Percentiles rank a stretch among this genome's conserved stretches.
These are phyloP conservation scores for Sinohyriopsis cumingii DNA, from an alignment of 2,888 invertebrate genomes.

Conservation along the genomic window DNA sequence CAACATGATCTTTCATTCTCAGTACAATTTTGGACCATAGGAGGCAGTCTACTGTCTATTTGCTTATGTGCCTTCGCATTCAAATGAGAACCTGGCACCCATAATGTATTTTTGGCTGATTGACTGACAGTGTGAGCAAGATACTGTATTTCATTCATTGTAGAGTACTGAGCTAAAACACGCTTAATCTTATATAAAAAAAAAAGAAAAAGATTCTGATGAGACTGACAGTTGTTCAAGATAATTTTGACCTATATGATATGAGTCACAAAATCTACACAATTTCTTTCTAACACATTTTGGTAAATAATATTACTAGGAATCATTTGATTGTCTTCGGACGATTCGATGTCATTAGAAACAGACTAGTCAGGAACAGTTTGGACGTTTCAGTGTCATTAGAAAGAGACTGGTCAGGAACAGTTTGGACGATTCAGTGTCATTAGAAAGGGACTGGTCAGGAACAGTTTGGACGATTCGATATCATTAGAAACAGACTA, in stretches of 20 bases:
- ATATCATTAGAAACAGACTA: not conserved
- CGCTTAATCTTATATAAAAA: conserved; percentile 11
- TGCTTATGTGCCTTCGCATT: not conserved
- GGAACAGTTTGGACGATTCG: not conserved
- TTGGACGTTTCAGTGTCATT: not conserved
- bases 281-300: too few species aligned
- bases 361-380: too few species aligned
- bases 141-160: conserved; percentile 8
- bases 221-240: not conserved
- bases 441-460: not conserved
- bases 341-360: not conserved
- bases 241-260: not conserved
- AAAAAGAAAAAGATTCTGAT: conserved; percentile 4
- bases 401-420: not conserved
- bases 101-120: conserved; percentile 13
- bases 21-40: conserved; percentile 3
- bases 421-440: not conserved
- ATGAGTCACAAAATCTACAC: not conserved
- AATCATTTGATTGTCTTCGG: too few species aligned
- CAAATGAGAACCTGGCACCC: conserved; percentile 13
- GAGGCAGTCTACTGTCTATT: conserved; percentile 7
- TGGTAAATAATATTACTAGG: too few species aligned
- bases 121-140: conserved; percentile 9
- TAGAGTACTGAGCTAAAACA: conserved; percentile 12
- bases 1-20: too few species aligned